Evolutionary conservation across 2,888 invertebrate species (phyloP).

Genomic region (Deroplatys truncata): DNA sequence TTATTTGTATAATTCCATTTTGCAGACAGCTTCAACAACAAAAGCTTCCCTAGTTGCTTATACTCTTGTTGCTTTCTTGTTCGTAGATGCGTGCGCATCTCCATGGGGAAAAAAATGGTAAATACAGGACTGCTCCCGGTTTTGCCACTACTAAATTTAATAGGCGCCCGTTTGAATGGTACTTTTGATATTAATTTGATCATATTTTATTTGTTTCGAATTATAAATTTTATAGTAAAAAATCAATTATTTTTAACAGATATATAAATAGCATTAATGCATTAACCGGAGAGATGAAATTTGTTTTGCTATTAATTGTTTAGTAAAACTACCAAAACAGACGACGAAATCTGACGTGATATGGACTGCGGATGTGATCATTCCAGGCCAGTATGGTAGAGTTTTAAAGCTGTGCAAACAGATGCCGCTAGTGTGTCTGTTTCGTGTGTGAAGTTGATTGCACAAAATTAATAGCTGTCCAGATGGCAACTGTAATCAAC

Average conservation of each 20-base stretch:
- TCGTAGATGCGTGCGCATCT: constrained; percentile 3
- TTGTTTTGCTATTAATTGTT: too few species aligned
- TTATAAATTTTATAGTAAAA: too few species aligned
- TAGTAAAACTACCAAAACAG: too few species aligned
- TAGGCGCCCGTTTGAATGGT: not conserved
- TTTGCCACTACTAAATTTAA: not conserved
- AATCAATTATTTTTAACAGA: too few species aligned
- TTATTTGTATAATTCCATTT: not conserved
- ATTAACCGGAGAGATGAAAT: too few species aligned
- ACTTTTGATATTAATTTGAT: not conserved
- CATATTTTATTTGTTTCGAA: not conserved
- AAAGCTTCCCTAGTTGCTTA: not conserved
- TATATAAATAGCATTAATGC: too few species aligned
- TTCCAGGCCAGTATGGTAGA: not conserved
- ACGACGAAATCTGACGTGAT: too few species aligned
- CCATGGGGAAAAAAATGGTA: not conserved
- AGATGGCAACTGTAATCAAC: too few species aligned
- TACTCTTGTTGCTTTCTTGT: constrained; percentile 8
- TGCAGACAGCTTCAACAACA: not conserved
- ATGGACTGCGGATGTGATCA: too few species aligned
- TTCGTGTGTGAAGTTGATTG: too few species aligned
- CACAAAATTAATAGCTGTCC: too few species aligned
- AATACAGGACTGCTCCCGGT: not conserved
- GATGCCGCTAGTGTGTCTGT: not conserved
- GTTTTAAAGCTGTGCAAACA: not conserved